Evolutionary conservation across 2,888 invertebrate genomes (phyloP).

Genomic region (Congeria kusceri): DNA sequence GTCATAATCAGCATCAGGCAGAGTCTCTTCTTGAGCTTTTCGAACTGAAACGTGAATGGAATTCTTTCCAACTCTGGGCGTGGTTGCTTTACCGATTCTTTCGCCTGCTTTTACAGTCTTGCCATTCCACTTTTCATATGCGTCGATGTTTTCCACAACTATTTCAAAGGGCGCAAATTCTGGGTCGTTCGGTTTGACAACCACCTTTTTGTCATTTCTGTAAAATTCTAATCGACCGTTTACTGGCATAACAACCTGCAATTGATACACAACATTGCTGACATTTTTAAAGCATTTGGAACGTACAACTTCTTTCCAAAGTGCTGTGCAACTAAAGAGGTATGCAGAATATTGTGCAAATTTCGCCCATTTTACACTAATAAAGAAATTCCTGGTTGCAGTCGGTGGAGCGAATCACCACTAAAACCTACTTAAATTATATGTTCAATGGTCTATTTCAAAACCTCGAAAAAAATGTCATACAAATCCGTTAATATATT

Average conservation of each 20-base stretch:
- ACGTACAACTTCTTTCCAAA: too few species aligned
- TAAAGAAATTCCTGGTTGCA: too few species aligned
- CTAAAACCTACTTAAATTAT: too few species aligned
- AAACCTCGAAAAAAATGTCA: too few species aligned
- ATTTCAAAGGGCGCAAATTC: conserved; percentile 64
- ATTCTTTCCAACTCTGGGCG: conserved; percentile 22
- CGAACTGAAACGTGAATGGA: conserved; percentile 70
- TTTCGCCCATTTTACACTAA: too few species aligned
- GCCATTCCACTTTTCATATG: conserved; percentile 12
- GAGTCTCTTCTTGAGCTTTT: conserved; percentile 16
- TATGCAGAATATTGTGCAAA: too few species aligned
- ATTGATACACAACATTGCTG: too few species aligned
- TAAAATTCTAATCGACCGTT: conserved; percentile 42
- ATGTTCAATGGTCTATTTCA: too few species aligned
- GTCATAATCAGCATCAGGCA: conserved; percentile 52
- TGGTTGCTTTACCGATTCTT: conserved; percentile 50
- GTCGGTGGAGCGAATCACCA: too few species aligned
- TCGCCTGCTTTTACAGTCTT: conserved; percentile 37
- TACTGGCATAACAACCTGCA: conserved; percentile 49
- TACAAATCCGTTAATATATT: too few species aligned
- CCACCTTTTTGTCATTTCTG: conserved; percentile 38
- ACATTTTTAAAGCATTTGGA: too few species aligned
- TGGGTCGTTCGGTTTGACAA: conserved; percentile 57
- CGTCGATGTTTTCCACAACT: conserved; percentile 66
- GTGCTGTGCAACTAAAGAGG: too few species aligned